A percentile compares a stretch with the other conserved stretches of the same genome.
These are phyloP conservation scores for Coptotermes formosanus DNA, from an alignment of 1,140 invertebrate genomes.

Conservation along the genomic window DNA sequence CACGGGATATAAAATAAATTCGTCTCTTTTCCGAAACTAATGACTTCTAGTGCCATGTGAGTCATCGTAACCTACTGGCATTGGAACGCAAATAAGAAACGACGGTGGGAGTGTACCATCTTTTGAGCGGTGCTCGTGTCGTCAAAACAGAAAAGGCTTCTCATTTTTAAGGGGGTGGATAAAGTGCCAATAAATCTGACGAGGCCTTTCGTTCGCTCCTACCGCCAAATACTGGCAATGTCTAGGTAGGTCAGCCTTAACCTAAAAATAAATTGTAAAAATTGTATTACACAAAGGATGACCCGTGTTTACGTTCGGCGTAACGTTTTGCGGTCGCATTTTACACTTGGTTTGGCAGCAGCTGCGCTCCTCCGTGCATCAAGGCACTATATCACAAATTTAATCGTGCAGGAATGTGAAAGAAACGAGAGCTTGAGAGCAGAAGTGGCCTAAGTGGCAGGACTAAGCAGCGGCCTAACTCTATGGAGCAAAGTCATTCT, in stretches of 20 bases:
- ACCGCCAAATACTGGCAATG: background rate
- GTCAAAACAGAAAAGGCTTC: background rate
- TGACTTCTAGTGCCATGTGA: background rate
- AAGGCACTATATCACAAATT: background rate
- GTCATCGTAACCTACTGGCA: background rate
- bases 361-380: background rate
- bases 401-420: too few species aligned
- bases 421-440: too few species aligned
- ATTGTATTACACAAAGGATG: background rate
- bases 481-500: too few species aligned
- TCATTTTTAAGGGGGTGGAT: background rate
- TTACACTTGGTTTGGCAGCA: conserved; percentile 22
- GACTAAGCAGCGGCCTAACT: too few species aligned
- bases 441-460: too few species aligned
- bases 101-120: background rate
- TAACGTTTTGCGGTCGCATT: conserved; percentile 21
- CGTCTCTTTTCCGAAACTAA: background rate
- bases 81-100: background rate
- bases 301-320: conserved; percentile 11
- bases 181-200: background rate
- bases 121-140: background rate
- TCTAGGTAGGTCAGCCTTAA: background rate
- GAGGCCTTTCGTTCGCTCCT: background rate
- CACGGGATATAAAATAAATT: background rate
- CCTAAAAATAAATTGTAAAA: conserved; percentile 29